phyloP scores from a whole-genome alignment of 2,797 vertebrate species.

The Syncerus caffer region DNA sequence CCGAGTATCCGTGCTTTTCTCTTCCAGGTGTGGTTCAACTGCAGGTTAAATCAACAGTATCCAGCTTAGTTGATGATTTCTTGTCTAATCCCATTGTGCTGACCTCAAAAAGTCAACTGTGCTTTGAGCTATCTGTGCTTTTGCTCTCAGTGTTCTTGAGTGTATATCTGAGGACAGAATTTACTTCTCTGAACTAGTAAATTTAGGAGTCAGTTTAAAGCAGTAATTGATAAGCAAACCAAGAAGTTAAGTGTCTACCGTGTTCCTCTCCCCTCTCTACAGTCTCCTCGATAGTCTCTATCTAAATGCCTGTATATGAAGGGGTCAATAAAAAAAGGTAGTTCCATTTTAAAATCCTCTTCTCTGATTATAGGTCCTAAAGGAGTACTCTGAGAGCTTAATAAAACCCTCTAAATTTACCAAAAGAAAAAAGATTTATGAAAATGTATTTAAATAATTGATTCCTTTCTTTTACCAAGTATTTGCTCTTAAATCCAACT shows the following conservation, averaged over 20 bases:
- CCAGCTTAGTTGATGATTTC: neutral
- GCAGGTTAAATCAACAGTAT: neutral
- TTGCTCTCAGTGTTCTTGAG: neutral
- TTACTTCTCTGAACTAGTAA: neutral
- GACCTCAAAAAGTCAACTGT: neutral
- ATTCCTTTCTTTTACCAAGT: neutral
- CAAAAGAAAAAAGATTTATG: neutral
- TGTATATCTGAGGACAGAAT: neutral
- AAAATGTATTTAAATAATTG: neutral
- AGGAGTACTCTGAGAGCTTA: neutral
- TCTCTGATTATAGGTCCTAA: neutral
- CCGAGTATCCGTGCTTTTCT: neutral
- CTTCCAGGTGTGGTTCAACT: neutral
- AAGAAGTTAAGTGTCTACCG: neutral
- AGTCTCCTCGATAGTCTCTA: neutral
- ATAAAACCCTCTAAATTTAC: neutral
- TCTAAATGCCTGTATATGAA: neutral
- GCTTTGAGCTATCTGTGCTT: neutral
- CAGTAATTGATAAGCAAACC: neutral
- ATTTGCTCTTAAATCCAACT: neutral
- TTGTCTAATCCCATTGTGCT: neutral
- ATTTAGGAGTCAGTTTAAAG: neutral
- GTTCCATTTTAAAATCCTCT: neutral
- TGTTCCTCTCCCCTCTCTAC: neutral
- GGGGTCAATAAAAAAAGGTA: neutral